phyloP scores from a whole-genome alignment of 2,113 vertebrate genomes.

The Lepus americanus region DNA sequence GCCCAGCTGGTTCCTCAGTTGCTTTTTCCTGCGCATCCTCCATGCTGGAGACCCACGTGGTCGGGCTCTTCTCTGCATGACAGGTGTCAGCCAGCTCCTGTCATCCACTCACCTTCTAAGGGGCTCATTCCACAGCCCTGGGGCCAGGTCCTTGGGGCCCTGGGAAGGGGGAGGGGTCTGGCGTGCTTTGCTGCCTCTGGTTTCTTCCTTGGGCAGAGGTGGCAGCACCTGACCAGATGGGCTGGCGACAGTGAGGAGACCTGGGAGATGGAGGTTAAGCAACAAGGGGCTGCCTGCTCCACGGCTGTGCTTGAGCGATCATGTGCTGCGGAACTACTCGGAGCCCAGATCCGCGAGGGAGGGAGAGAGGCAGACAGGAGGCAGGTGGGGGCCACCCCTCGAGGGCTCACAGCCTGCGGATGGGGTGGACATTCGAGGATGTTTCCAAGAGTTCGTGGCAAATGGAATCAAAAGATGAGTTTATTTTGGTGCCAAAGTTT shows the following conservation, averaged over 20 bases:
- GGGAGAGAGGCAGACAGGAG: neutral
- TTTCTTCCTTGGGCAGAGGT: neutral
- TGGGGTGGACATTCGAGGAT: neutral
- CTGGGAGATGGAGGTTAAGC: neutral
- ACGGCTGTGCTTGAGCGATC: accelerated
- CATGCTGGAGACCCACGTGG: too few species aligned
- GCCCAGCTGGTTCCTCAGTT: neutral
- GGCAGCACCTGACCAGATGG: too few species aligned
- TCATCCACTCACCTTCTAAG: neutral
- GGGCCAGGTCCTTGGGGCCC: neutral
- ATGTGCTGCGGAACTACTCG: neutral
- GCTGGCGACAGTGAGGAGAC: too few species aligned
- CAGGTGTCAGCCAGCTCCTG: neutral
- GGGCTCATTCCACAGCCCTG: neutral
- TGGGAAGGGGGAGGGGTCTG: neutral
- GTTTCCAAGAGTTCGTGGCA: too few species aligned
- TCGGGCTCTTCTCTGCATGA: neutral
- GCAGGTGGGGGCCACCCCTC: neutral
- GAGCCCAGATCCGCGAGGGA: neutral
- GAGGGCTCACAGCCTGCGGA: neutral
- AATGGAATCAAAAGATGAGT: too few species aligned
- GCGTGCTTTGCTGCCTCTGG: neutral
- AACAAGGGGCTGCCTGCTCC: too few species aligned
- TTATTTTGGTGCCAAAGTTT: too few species aligned
- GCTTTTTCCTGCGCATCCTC: neutral